A percentile compares a stretch with the other conserved stretches of the same genome.
These are phyloP conservation scores for Caprella mutica DNA, from an alignment of 2,888 invertebrate genomes.

Conservation along the genomic window DNA sequence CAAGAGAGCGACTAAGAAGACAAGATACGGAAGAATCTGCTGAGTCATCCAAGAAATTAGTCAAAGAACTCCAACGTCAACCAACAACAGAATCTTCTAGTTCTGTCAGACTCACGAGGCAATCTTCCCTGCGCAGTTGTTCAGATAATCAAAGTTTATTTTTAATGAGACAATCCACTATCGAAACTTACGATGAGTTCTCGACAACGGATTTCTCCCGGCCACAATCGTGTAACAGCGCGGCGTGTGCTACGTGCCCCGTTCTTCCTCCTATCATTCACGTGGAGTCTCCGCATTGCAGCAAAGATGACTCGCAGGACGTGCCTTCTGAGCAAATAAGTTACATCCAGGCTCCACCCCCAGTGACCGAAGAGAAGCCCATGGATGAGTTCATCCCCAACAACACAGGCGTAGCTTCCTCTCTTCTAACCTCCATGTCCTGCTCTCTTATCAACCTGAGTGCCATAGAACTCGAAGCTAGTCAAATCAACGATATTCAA, in stretches of 20 bases:
- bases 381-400: conserved; percentile 10
- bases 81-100: conserved; percentile 27
- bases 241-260: conserved; percentile 14
- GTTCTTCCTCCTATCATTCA: conserved; percentile 15
- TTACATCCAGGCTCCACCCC: conserved; percentile 8
- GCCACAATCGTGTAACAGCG: conserved; percentile 28
- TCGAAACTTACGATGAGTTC: conserved; percentile 28
- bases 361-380: conserved; percentile 2
- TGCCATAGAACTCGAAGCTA: conserved; percentile 26
- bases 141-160: conserved; percentile 30
- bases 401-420: conserved; percentile 11
- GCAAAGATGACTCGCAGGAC: conserved; percentile 4
- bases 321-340: conserved; percentile 16
- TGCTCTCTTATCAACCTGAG: conserved; percentile 31
- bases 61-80: conserved; percentile 25
- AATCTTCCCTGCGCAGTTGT: conserved; percentile 26
- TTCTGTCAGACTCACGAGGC: conserved; percentile 24
- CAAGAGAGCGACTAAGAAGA: conserved; percentile 19
- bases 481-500: conserved; percentile 20
- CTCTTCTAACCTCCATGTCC: conserved; percentile 23
- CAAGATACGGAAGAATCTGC: conserved; percentile 25
- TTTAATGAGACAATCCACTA: conserved; percentile 27
- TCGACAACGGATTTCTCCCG: conserved; percentile 26
- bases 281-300: conserved; percentile 11
- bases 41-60: conserved; percentile 16